Evolutionary conservation across 2,113 vertebrate genomes (phyloP), one percentile per base, ranked within the genome.

Genomic region (Butorides virescens): DNA sequence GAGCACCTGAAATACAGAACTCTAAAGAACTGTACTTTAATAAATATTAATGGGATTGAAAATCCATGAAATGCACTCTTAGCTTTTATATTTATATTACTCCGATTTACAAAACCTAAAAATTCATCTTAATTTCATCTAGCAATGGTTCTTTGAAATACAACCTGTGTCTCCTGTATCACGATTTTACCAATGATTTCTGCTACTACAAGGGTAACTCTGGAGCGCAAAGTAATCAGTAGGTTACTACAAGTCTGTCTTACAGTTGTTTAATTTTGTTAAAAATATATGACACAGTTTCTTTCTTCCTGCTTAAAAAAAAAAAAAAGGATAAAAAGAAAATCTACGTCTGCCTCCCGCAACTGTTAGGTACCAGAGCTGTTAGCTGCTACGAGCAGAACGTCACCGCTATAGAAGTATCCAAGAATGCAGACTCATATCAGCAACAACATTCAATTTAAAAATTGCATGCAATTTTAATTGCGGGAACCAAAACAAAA

Each of bases 1-100:
- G 68, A 72, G 49, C 62, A 82, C 58, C 49, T 52, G 58, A 93
- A 61, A 87, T 22, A 91, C 15, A 93, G 63, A 79, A 93, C 75
- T 46, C 74, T 90, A 65, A 85, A 91, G 53, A 91, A 79, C 0
- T 50, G 30, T 18, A 65, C 58, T 27, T 62, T 83, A 83, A 91
- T 90, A 79, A 96, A 93, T 86, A 95, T 66, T 90, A 94, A 92
- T 91, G 55, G 56, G 14, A 83, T 27, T 79, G 49, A 74, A 94
- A 94, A 95, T 65, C 71, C 78, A 87, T 88, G 34, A 79, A 91
- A 76, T n/a, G 6, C 39, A 79, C 19, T 53, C 62, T 50, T 58
- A 56, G 20, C 39, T 86, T 85, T 68, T 63, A 68, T 84, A 80
- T 86, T 91, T 71, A 32, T 55, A 62, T 50, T 66, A 27, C 44